Base-by-base conservation (phyloP, 2,113 vertebrate species). In the Promerops cafer region DNA sequence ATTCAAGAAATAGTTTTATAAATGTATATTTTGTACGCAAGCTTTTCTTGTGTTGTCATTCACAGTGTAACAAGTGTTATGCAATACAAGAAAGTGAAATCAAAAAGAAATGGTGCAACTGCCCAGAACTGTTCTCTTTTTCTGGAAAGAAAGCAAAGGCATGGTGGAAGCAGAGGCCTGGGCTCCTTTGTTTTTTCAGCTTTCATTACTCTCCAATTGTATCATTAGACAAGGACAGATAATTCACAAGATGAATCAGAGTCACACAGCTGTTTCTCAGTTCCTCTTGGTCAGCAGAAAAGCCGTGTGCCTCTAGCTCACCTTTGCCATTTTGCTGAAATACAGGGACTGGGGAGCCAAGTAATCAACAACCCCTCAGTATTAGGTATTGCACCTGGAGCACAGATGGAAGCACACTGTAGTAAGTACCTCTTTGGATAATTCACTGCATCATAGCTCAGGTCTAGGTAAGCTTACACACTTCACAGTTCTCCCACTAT, bases 361-460 rank as follows among this genome's bases (percentile, higher is more conserved):
- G 13, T 7, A 57, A 77, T 18, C 27, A 50, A 42, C 8, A 19
- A 9, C 6, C 18, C 24, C 12, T 45, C 60, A 52, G 11, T 17
- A 54, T 5, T 5, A 33, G 16, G 16, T 42, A 47, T 1, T 69
- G n/a, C 28, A 50, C 18, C 69, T n/a, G 47, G 9, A 81, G 39
- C n/a, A 65, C 16, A 0, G 1, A 78, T 0, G 16, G 22, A 45
- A 66, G 30, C 60, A 53, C 14, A 2, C 0, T 27, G 4, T n/a
- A 65, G 15, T 31, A 65, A 27, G 42, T 18, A 78, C 11, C 3
- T 7, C 1, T 65, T 52, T 31, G 45, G 31, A 1, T 13, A 49
- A 45, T 39, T 37, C 31, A 89, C 28, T 31, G 15, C 31, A 57
- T 52, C 22, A 53, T 3, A 53, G 68, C 54, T 81, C 1, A 1